These are phyloP conservation scores for Cheilosia impressa DNA, from an alignment of 2,888 invertebrate species.

Conservation along the genomic window DNA sequence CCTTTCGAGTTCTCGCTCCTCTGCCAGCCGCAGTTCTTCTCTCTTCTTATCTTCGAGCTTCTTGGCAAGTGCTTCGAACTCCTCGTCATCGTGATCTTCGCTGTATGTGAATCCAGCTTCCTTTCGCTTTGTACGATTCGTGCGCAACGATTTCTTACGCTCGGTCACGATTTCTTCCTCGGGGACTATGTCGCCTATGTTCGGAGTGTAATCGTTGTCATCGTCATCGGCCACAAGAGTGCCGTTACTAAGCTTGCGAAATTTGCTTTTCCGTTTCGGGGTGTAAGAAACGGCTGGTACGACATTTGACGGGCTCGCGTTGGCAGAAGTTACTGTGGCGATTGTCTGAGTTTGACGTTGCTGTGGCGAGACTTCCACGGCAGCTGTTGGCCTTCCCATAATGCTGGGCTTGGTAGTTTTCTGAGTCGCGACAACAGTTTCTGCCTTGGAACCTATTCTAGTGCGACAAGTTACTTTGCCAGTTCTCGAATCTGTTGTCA, in stretches of 20 bases:
- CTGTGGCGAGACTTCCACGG: conserved; percentile 9
- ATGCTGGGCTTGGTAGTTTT: neutral
- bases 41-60: conserved; percentile 65
- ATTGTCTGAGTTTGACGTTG: conserved; percentile 28
- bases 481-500: conserved; percentile 76
- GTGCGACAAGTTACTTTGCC: conserved; percentile 76
- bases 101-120: conserved; percentile 78
- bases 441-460: conserved; percentile 36
- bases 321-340: neutral
- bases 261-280: conserved; percentile 42
- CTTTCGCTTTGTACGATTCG: conserved; percentile 77
- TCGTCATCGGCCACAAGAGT: conserved; percentile 37
- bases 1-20: conserved; percentile 57
- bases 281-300: neutral
- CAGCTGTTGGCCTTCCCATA: conserved; percentile 3
- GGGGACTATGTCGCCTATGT: conserved; percentile 46
- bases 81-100: conserved; percentile 77
- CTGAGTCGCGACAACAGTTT: neutral
- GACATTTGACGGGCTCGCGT: conserved; percentile 1
- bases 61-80: conserved; percentile 70
- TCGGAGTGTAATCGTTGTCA: conserved; percentile 67
- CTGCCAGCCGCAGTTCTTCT: conserved; percentile 51
- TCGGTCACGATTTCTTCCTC: conserved; percentile 66
- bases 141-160: conserved; percentile 77
- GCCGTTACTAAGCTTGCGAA: conserved; percentile 60